Evolutionary conservation across 2,113 vertebrate species (phyloP), one percentile per base, ranked within the genome.

Genomic region (Sciurus niger): DNA sequence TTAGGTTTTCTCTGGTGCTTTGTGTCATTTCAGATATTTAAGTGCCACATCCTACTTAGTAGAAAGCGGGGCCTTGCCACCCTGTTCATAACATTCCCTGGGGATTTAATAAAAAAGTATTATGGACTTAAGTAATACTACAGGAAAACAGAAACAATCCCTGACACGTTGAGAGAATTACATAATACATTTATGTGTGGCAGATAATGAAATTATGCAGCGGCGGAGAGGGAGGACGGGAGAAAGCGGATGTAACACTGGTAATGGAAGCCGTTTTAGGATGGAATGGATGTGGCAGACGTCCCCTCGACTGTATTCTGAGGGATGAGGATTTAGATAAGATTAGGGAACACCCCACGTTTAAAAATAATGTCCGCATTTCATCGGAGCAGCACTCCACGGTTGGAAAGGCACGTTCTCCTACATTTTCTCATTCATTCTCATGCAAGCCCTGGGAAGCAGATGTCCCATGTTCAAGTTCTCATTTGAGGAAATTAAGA

Each of bases 51-150:
- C 89, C 87, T 34, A 84, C 51, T 94, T 82, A 60, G 90, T 32
- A 72, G 86, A 92, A 73, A 93, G 58, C 67, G 89, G 85, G 48
- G 65, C 34, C 58, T 65, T 97, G 87, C 65, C 87, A 32, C 70
- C 84, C 51, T 55, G 60, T 72, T 91, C 67, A 73, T 65, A 92
- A 76, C 53, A 67, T n/a, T 93, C 93, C 79, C 93, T 55, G 24
- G 93, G 90, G 94, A 97, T 93, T 96, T 95, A 96, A 96, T 96
- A 93, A 96, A 90, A 67, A 95, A 94, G 85, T 87, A 94, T 94
- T 90, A 94, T 43, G 72, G 94, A 92, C 89, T 95, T 97, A 91
- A 97, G 89, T 94, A 96, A 96, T 95, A 89, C 79, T 48, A 76
- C 46, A 91, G 89, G 89, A 95, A 97, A 97, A 84, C 79, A 93